Evolutionary conservation across 2,113 vertebrate genomes (phyloP).

Genomic region (Calonectris borealis): DNA sequence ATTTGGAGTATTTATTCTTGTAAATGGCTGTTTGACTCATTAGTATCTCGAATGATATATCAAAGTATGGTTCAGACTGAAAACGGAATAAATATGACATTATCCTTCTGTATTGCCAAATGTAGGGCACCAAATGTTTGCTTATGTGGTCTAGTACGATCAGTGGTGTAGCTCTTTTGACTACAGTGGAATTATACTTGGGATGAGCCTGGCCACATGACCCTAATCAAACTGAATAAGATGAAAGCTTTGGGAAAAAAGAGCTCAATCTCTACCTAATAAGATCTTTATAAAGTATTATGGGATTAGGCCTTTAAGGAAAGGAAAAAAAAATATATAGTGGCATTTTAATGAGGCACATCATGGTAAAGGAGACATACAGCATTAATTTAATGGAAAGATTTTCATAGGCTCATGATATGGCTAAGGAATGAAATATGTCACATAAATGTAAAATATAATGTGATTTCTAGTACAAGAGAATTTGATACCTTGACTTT

Average conservation of each 20-base stretch:
- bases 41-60: neutral
- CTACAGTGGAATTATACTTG: constrained; percentile 26
- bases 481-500: neutral
- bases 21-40: neutral
- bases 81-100: neutral
- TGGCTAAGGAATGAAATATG: neutral
- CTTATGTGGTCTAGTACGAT: neutral
- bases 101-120: constrained; percentile 38
- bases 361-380: neutral
- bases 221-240: constrained; percentile 57
- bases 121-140: constrained; percentile 62
- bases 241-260: constrained; percentile 27
- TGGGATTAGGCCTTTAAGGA: constrained; percentile 43
- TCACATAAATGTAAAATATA: neutral
- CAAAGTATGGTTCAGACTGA: neutral
- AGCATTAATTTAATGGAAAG: neutral
- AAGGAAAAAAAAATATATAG: neutral
- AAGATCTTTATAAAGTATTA: constrained; percentile 63
- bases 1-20: neutral
- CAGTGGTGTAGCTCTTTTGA: constrained; percentile 13
- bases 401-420: neutral
- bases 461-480: neutral
- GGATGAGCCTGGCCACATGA: constrained; percentile 41
- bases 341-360: constrained; percentile 36
- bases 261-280: constrained; percentile 37